These are phyloP conservation scores for Condylura cristata DNA, from an alignment of 2,113 vertebrate species.

Conservation along the genomic window DNA sequence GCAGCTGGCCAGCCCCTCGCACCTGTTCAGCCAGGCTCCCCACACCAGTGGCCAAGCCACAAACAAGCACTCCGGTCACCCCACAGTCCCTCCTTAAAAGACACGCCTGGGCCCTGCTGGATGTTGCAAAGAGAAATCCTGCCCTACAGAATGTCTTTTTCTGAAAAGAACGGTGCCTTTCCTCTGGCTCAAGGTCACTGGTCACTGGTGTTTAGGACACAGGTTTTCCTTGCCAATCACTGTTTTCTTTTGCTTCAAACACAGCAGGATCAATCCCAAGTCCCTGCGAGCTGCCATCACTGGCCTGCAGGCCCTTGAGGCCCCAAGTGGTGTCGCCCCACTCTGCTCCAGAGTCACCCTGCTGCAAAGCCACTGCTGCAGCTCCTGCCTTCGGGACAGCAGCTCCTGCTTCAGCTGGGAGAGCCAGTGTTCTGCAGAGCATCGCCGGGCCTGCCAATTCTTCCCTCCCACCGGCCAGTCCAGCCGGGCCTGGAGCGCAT, in stretches of 20 bases:
- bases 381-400: not conserved
- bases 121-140: no score
- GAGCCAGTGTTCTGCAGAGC: not conserved
- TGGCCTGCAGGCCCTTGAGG: not conserved
- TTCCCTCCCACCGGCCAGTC: not conserved
- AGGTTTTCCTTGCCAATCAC: constrained; percentile 28
- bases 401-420: no score
- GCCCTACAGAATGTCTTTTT: not conserved
- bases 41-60: not conserved
- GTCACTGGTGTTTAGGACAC: not conserved
- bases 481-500: not conserved
- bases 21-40: not conserved
- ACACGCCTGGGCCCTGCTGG: accelerated
- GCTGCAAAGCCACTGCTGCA: not conserved
- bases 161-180: not conserved
- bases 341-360: accelerated
- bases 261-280: not conserved
- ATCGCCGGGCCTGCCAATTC: not conserved
- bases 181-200: constrained; percentile 3
- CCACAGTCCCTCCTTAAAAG: not conserved
- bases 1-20: not conserved
- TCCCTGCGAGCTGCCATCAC: not conserved
- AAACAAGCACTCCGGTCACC: not conserved
- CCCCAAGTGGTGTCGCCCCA: accelerated
- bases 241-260: constrained; percentile 42